Evolutionary conservation across 2,797 vertebrate species (phyloP), one percentile per base, ranked within the genome.

Genomic region (Kryptolebias ocellatus): DNA sequence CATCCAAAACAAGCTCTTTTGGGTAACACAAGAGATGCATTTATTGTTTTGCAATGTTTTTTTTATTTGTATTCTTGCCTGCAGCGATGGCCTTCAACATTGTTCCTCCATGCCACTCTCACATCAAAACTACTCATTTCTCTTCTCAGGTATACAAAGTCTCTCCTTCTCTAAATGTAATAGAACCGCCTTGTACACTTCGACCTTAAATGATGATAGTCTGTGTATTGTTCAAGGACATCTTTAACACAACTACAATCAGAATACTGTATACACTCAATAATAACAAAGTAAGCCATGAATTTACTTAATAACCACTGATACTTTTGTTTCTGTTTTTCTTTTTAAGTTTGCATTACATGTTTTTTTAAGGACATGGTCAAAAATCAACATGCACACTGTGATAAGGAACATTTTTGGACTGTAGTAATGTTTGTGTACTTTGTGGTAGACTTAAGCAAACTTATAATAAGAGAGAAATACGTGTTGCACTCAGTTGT

Each of bases 221-320:
- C 11, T 31, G 78, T 72, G 80, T 70, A 71, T 34, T 72, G 86
- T 90, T 91, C 88, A 92, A 90, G 86, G 89, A 83, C 88, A 90
- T 73, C 66, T 73, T 64, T 73, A 63, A 67, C 76, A 78, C 81
- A 73, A 72, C 78, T 74, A 67, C 77, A 80, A 87, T 74, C 81
- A 81, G 59, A 39, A 60, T 54, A 76, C 64, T 72, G 66, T 72
- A 63, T 60, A 76, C 67, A 78, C 82, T 78, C 76, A 86, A 76
- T 74, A 39, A 55, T 52, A 85, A 83, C 64, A 80, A 83, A 89
- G 69, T 59, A n/a, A 71, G 71, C 56, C 24, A 47, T 12, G 4
- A 7, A 17, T 74, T 74, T 79, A 27, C 80, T 85, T 87, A 71
- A 87, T 87, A 65, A 72, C 51, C 81, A 49, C 55, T 60, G 62